Conservation (phyloP, 2,888 invertebrate species). For the Eumerus sabulonum region DNA sequence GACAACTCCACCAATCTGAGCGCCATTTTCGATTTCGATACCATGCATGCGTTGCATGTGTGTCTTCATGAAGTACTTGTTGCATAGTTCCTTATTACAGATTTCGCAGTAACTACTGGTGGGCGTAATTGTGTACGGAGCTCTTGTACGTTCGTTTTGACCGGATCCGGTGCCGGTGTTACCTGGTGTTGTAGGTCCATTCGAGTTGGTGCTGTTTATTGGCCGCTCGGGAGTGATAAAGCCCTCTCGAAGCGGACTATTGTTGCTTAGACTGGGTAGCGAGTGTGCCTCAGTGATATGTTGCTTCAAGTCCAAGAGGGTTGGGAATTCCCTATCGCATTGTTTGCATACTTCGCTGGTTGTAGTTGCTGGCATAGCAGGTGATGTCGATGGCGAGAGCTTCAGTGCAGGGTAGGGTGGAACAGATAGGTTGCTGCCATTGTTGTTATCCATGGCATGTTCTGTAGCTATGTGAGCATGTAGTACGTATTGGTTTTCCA, state of each 20-base stretch:
- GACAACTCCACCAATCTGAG: slow-evolving; percentile 94
- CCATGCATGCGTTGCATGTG: slow-evolving; percentile 99
- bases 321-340: slow-evolving; percentile 81
- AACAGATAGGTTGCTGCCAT: slow-evolving; percentile 27
- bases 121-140: slow-evolving; percentile 83
- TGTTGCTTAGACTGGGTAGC: slow-evolving; percentile 77
- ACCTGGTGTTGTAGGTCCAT: slow-evolving; percentile 40
- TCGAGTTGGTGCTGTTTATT: slow-evolving; percentile 71
- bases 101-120: slow-evolving; percentile 97
- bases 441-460: slow-evolving; percentile 71
- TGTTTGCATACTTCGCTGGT: slow-evolving; percentile 74
- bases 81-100: slow-evolving; percentile 99
- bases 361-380: slow-evolving; percentile 68
- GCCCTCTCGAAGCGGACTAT: slow-evolving; percentile 78
- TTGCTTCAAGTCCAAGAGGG: slow-evolving; percentile 84
- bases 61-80: slow-evolving; percentile 99
- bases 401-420: slow-evolving; percentile 70
- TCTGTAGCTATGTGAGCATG: slow-evolving; percentile 79
- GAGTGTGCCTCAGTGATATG: slow-evolving; percentile 85
- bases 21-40: slow-evolving; percentile 94
- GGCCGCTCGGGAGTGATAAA: slow-evolving; percentile 80
- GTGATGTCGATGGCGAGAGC: slow-evolving; percentile 72
- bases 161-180: slow-evolving; percentile 29
- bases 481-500: slow-evolving; percentile 86
- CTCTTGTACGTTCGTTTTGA: slow-evolving; percentile 74